These are phyloP conservation scores for Mimumesa dahlbomi DNA, from an alignment of 2,888 invertebrate species.

Conservation along the genomic window DNA sequence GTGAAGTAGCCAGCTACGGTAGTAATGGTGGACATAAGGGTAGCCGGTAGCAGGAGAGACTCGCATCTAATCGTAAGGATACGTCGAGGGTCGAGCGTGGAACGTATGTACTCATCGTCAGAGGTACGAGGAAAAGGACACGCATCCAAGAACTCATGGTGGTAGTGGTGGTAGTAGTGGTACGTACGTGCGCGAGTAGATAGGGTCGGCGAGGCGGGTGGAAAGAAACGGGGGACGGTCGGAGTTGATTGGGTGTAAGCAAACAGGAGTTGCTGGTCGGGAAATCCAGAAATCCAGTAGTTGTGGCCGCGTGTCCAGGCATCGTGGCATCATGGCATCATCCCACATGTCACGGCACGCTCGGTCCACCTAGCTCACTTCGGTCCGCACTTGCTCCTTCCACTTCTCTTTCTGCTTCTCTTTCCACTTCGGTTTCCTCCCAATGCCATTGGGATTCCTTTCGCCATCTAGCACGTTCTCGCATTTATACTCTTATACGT, in stretches of 20 bases:
- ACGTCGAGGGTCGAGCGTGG: too few relatives aligned
- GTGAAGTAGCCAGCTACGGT: too few relatives aligned
- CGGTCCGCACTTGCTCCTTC: constrained; percentile 20
- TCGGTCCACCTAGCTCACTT: constrained; percentile 19
- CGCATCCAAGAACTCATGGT: background rate
- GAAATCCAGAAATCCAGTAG: constrained; percentile 60
- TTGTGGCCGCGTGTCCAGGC: constrained; percentile 57
- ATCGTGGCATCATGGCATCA: constrained; percentile 58
- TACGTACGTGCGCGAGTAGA: background rate
- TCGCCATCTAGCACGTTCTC: constrained; percentile 50
- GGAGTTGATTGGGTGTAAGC: constrained; percentile 70
- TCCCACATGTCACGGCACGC: constrained; percentile 54
- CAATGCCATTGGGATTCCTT: constrained; percentile 57
- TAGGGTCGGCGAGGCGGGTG: constrained; percentile 11
- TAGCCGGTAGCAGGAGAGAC: too few relatives aligned
- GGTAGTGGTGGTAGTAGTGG: too few relatives aligned
- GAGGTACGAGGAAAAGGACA: background rate
- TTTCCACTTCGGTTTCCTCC: constrained; percentile 52
- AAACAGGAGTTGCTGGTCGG: constrained; percentile 59
- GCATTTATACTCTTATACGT: constrained; percentile 43
- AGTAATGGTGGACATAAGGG: too few relatives aligned
- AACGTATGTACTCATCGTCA: constrained; percentile 12
- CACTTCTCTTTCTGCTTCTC: constrained; percentile 17
- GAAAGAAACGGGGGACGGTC: constrained; percentile 49
- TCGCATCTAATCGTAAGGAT: too few relatives aligned